phyloP scores from a whole-genome alignment of 2,888 invertebrate genomes.

The Drosophila rubida region DNA sequence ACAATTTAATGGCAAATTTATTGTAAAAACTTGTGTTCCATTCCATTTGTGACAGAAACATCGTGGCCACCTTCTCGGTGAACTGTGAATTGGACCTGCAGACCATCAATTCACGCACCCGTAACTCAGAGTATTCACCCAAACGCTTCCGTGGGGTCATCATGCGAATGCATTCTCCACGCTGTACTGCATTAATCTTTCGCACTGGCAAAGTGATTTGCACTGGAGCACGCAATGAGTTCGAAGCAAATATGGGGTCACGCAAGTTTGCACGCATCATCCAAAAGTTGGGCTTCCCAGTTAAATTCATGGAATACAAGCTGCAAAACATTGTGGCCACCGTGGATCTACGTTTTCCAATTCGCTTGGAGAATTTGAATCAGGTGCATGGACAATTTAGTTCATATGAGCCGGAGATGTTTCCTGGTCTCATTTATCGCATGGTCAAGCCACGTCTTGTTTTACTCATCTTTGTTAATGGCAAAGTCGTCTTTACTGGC shows the following conservation, averaged over 20 bases:
- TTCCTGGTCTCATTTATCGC: conserved; percentile 99
- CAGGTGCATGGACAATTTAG: conserved; percentile 91
- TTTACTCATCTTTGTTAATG: conserved; percentile 98
- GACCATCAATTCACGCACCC: conserved; percentile 91
- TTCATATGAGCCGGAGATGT: conserved; percentile 98
- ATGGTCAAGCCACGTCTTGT: conserved; percentile 98
- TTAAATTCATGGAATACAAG: conserved; percentile 91
- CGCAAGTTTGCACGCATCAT: conserved; percentile 93
- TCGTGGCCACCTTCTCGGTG: conserved; percentile 92
- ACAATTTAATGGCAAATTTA: not conserved
- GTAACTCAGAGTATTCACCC: conserved; percentile 94
- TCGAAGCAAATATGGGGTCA: conserved; percentile 90
- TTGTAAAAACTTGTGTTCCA: not conserved
- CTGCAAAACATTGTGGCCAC: conserved; percentile 92
- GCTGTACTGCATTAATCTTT: conserved; percentile 90
- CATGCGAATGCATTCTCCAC: conserved; percentile 92
- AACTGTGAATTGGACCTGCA: conserved; percentile 90
- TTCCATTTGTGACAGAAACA: conserved; percentile 87
- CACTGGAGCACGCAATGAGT: conserved; percentile 92
- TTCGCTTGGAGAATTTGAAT: conserved; percentile 90
- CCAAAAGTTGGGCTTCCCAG: conserved; percentile 92
- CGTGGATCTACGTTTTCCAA: conserved; percentile 90
- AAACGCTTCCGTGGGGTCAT: conserved; percentile 92
- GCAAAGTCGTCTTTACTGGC: conserved; percentile 98
- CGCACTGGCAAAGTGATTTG: conserved; percentile 93